Base-by-base conservation (phyloP, 2,888 invertebrate genomes). In the Megaustenia siamemsis region DNA sequence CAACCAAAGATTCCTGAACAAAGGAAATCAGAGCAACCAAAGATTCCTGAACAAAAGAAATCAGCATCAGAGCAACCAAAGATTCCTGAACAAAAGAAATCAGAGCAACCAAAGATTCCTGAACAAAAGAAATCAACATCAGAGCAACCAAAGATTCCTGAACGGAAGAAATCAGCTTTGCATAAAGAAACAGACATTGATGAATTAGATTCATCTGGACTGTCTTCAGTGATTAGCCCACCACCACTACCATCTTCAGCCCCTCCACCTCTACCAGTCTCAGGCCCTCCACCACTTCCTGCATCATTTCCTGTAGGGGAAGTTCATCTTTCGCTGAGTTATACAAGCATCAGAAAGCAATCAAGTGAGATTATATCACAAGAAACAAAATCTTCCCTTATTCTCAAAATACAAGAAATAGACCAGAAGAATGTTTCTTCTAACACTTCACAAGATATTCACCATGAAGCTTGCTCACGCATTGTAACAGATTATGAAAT, bases 191-290 rank as follows among this genome's bases (percentile, higher is more conserved):
- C 45, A 45, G 28, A 18, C 6, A 18, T 28, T 18, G 69, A 69
- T 69, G 69, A 80, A 49, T 3, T 40, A 35, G 45, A 45, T 28
- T 66, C 73, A 32, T 15, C 80, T 12, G 84, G 69, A 32, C 56
- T 81, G 40, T 78, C 77, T 24, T n/a, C 43, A 38, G 28, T 45
- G 24, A n/a, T 18, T 24, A 21, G 56, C 24, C 53, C 75, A n/a
- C 82, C 84, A 66, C 49, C 69, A 38, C 45, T 71, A 8, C 68
- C 86, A 35, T 6, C 28, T 10, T 45, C 86, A 49, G 38, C 71
- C 0, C 83, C 82, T 12, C 83, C 86, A 40, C 60, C 83, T 73
- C 63, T 83, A 18, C 73, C 68, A 32, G 24, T 49, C 8, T 40
- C 53, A 12, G 32, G 35, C 15, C 66, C 49, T 43, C 82, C 63